These are phyloP conservation scores for Tyrannus savana DNA, from an alignment of 2,113 vertebrate genomes.

Conservation along the genomic window DNA sequence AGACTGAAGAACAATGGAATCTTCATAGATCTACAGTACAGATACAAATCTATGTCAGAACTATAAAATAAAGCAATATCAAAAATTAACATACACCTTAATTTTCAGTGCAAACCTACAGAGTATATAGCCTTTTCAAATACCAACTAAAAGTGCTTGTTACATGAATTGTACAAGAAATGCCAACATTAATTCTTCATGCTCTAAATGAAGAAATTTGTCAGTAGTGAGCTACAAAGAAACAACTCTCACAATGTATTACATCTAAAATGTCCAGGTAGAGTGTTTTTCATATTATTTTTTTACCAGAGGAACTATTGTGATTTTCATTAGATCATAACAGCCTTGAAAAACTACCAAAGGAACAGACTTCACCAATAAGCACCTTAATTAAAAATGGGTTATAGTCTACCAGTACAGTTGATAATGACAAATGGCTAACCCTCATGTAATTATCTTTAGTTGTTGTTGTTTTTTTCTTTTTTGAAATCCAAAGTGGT, in stretches of 20 bases:
- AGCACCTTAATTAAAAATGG: background rate
- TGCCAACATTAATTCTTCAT: background rate
- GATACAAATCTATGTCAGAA: slow-evolving; percentile 13
- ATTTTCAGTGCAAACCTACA: background rate
- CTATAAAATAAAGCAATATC: background rate
- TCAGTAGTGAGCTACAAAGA: background rate
- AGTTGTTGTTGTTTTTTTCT: background rate
- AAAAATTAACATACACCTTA: background rate
- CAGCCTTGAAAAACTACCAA: background rate
- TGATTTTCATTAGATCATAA: background rate
- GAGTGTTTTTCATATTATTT: background rate
- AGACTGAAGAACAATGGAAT: slow-evolving; percentile 97
- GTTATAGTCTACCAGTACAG: background rate
- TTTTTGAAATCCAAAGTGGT: background rate
- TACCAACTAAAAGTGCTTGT: background rate
- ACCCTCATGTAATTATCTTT: background rate
- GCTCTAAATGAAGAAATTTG: background rate
- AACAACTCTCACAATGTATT: background rate
- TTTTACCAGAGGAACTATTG: background rate
- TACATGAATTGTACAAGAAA: background rate
- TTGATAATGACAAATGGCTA: background rate
- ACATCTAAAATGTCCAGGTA: background rate
- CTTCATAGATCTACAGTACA: slow-evolving; percentile 90
- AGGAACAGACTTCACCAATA: background rate
- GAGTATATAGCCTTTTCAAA: background rate